A percentile compares a stretch with the other conserved stretches of the same genome.
Evolutionary conservation across 2,888 invertebrate species (phyloP).

Genomic region (Camptogramma bilineatum): DNA sequence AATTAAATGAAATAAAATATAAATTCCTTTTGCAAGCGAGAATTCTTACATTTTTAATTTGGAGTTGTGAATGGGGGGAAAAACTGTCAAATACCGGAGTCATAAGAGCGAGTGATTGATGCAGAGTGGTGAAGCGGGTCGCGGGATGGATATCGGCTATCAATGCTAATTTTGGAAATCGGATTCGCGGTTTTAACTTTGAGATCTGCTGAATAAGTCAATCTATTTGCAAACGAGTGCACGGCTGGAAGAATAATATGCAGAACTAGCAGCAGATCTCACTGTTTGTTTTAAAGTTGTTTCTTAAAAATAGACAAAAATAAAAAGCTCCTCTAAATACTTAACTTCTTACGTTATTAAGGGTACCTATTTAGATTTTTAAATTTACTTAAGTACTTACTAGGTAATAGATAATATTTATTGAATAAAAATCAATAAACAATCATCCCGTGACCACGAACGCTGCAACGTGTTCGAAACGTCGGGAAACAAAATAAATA

Average conservation of each 20-base stretch:
- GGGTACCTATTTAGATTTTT: too few relatives aligned
- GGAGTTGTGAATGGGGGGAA: constrained; percentile 75
- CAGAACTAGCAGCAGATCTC: neutral
- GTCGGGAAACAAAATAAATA: too few relatives aligned
- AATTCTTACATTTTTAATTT: constrained; percentile 86
- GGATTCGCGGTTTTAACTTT: constrained; percentile 3
- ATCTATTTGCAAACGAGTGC: constrained; percentile 1
- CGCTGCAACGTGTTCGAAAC: too few relatives aligned
- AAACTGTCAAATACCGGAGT: constrained; percentile 79
- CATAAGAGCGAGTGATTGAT: constrained; percentile 59
- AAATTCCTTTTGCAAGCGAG: constrained; percentile 82
- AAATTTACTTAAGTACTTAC: too few relatives aligned
- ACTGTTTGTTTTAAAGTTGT: neutral
- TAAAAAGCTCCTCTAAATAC: too few relatives aligned
- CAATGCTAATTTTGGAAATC: constrained; percentile 11
- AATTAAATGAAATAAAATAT: constrained; percentile 86
- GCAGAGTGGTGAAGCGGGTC: constrained; percentile 19
- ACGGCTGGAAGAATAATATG: neutral
- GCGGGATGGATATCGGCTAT: constrained; percentile 11
- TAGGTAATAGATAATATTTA: too few relatives aligned
- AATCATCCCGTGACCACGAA: too few relatives aligned
- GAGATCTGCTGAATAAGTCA: neutral
- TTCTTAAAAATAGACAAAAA: neutral
- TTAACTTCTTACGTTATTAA: too few relatives aligned
- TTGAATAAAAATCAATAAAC: too few relatives aligned